Evolutionary conservation across 2,888 invertebrate genomes (phyloP), one percentile per base, ranked within the genome.

Genomic region (Lepas anatifera): DNA sequence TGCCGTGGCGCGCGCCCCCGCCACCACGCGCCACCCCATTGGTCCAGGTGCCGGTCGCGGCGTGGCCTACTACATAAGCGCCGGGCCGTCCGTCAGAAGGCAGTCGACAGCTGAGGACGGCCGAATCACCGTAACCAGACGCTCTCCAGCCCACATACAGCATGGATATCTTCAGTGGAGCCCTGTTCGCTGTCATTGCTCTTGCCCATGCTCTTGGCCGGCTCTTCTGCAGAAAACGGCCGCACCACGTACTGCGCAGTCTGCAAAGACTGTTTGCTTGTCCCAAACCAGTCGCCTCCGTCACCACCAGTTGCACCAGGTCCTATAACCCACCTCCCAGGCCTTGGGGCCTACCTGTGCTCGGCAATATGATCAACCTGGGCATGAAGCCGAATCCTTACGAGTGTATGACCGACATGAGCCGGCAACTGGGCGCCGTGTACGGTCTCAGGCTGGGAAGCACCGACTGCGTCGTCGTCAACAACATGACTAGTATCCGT

Each of bases 301-400:
- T n/a, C 68, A 41, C 64, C 68, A 10, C 58, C 43, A 43, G 18
- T 68, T 16, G 11, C 58, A 1, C 32, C 58, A 27, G 52, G n/a
- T n/a, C n/a, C n/a, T n/a, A n/a, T n/a, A n/a, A n/a, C 29, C 29
- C 1, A 4, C 52, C 52, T 27, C 73, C 74, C 11, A 72, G 74
- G 25, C 74, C 74, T 29, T 71, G 69, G 67, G 70, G 72, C 52
- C 70, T 73, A 46, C 74, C 74, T 43, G 67, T 74, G 67, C 16
- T 74, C 64, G 74, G 74, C 43, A 73, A 73, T 67, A 67, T 73
- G 32, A 69, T 71, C 64, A 72, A 67, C 48, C 68, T 74, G 68
- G 72, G 70, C 39, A 72, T 73, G 48, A 64, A 68, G 27, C 69
- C 71, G 22, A 73, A 72, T 64, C 74, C 74, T 22, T 74, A 73